Conservation (phyloP, 64 coral and sea anemone species). For the Montipora cactus region DNA sequence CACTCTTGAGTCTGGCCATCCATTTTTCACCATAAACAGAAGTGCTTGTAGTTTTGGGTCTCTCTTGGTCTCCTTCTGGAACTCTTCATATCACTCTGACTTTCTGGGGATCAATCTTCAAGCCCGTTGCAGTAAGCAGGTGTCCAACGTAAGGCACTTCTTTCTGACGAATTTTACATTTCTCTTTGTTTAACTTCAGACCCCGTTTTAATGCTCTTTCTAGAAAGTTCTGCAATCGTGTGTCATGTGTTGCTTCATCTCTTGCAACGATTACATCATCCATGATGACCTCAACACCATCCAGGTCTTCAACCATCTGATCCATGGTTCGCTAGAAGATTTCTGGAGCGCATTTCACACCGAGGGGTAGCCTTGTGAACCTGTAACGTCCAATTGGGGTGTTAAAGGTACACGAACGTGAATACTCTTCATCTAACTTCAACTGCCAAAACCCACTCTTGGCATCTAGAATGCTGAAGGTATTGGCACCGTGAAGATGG, state of each 20-base stretch:
- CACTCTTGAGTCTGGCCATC: not conserved
- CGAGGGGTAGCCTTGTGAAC: conserved; percentile 76
- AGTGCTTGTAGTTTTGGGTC: not conserved
- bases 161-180: conserved; percentile 18
- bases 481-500: conserved; percentile 33
- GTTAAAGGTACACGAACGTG: conserved; percentile 56
- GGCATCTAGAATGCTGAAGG: conserved; percentile 45
- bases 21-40: not conserved
- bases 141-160: conserved; percentile 71
- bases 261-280: conserved; percentile 69
- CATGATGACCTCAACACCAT: conserved; percentile 62
- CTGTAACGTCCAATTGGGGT: conserved; percentile 67
- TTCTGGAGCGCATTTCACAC: conserved; percentile 65
- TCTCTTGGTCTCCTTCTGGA: not conserved
- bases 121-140: conserved; percentile 36
- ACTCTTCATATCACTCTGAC: not conserved
- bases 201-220: conserved; percentile 43
- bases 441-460: conserved; percentile 71
- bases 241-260: conserved; percentile 43
- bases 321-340: conserved; percentile 69
- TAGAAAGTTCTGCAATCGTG: conserved; percentile 16
- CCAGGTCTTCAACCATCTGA: conserved; percentile 68
- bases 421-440: conserved; percentile 63
- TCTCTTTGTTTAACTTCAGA: conserved; percentile 55
- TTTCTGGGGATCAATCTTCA: conserved; percentile 52